Evolutionary conservation across 2,797 vertebrate genomes (phyloP), one percentile per base, ranked within the genome.

Genomic region (Argentina silus): DNA sequence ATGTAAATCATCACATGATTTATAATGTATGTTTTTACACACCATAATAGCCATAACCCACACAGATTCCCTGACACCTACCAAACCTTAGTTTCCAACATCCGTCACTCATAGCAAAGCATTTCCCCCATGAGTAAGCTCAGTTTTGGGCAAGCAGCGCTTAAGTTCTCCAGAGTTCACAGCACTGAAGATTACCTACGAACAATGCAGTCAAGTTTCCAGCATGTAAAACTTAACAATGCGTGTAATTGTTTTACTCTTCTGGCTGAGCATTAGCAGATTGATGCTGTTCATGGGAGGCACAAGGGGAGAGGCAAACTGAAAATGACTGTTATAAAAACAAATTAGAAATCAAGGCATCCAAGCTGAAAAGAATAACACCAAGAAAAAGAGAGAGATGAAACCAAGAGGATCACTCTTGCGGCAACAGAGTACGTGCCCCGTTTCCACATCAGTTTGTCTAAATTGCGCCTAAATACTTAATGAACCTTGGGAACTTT

Each of bases 161-260:
- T 76, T 48, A 74, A 43, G 68, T 86, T 83, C 68, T 72, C 57
- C 74, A 69, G 47, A 42, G 47, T 19, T 67, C 62, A 19, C 62
- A 73, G 68, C 51, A 69, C 36, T 61, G 51, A 36, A 14, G 44
- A 61, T n/a, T 23, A 67, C 27, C 75, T 79, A 70, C 61, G 17
- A 19, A 78, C 78, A 77, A 70, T 51, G 62, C 9, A 47, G 79
- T 77, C 78, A 71, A 70, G 80, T 81, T 80, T 74, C 64, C 71
- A 44, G 59, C 72, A 74, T 83, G 79, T 88, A 82, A 84, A 89
- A 90, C 19, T 68, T 83, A 84, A 77, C 85, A 87, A 86, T 77
- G 86, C 83, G 69, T 90, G 86, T 91, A 87, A 93, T 93, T 89
- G 84, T 88, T 87, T 88, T 78, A 78, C 76, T 84, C 76, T 78